A percentile compares a stretch with the other conserved stretches of the same genome.
Conservation (phyloP, 2,113 vertebrate genomes). For the Ctenodactylus gundi region DNA sequence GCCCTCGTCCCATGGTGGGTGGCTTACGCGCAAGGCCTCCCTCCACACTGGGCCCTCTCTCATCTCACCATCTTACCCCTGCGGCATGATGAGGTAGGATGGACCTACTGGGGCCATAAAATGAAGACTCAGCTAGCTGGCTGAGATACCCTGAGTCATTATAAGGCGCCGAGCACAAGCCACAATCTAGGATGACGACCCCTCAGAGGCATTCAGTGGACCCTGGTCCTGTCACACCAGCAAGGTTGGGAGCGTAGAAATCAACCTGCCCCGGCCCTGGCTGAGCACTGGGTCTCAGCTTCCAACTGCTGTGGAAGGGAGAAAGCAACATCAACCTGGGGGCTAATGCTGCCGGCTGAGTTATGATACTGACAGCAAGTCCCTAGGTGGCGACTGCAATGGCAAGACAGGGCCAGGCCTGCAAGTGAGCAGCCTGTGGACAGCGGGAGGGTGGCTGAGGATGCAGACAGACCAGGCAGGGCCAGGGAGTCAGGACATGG, state of each 20-base stretch:
- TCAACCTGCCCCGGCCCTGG: no score
- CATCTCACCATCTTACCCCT: background rate
- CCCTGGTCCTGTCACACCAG: background rate
- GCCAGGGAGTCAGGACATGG: background rate
- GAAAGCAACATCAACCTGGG: background rate
- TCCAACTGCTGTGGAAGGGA: background rate
- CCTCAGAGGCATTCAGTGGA: background rate
- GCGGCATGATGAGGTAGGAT: background rate
- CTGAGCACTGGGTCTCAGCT: background rate
- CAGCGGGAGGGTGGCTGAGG: background rate
- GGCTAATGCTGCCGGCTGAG: background rate
- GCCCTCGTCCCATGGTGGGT: background rate
- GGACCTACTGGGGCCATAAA: background rate
- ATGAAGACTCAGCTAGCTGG: background rate
- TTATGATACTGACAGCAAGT: rapidly evolving
- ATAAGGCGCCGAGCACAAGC: background rate
- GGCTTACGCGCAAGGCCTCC: no score
- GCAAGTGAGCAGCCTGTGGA: background rate
- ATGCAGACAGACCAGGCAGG: background rate
- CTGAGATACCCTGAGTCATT: background rate
- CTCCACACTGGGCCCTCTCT: rapidly evolving
- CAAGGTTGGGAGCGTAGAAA: background rate
- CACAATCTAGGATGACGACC: background rate
- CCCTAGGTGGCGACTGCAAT: background rate
- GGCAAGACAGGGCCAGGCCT: background rate